Percentiles rank a stretch among this genome's conserved stretches.
Conservation (phyloP, 2,888 invertebrate species). For the Cerastoderma edule region DNA sequence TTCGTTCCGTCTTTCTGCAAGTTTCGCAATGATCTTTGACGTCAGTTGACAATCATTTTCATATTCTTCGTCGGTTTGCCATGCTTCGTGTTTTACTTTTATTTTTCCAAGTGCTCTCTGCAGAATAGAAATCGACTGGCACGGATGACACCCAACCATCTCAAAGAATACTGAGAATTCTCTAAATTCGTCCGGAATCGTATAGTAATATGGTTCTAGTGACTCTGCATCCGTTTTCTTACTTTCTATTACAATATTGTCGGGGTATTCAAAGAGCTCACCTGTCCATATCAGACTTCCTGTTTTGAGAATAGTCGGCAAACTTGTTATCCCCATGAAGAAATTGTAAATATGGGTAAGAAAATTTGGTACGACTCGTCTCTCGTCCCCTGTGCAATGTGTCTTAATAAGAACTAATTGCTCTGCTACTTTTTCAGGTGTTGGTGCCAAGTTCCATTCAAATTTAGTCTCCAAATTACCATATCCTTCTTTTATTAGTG, state of each 20-base stretch:
- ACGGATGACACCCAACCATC: conserved; percentile 3
- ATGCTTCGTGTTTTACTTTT: background rate
- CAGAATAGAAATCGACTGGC: conserved; percentile 20
- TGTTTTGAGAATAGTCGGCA: background rate
- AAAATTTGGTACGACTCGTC: conserved; percentile 28
- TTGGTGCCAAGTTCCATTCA: conserved; percentile 36
- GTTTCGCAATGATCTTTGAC: conserved; percentile 21
- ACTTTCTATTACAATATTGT: conserved; percentile 12
- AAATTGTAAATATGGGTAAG: conserved; percentile 39
- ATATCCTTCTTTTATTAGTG: conserved; percentile 29
- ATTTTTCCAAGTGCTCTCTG: background rate
- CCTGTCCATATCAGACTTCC: conserved; percentile 46
- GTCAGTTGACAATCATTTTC: conserved; percentile 12
- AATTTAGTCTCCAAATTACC: conserved; percentile 26
- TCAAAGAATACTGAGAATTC: conserved; percentile 4
- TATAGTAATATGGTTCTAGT: conserved; percentile 39
- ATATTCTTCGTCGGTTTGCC: background rate
- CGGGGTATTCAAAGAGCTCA: conserved; percentile 34
- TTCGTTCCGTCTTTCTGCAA: conserved; percentile 16
- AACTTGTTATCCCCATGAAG: background rate
- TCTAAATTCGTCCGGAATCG: conserved; percentile 38
- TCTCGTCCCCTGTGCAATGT: conserved; percentile 30
- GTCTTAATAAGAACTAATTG: conserved; percentile 37
- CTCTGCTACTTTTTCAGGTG: conserved; percentile 27
- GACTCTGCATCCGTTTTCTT: conserved; percentile 27